Percentiles rank a stretch among this genome's conserved stretches.
These are phyloP conservation scores for Synergus itoensis DNA, from an alignment of 2,888 invertebrate genomes.

Conservation along the genomic window DNA sequence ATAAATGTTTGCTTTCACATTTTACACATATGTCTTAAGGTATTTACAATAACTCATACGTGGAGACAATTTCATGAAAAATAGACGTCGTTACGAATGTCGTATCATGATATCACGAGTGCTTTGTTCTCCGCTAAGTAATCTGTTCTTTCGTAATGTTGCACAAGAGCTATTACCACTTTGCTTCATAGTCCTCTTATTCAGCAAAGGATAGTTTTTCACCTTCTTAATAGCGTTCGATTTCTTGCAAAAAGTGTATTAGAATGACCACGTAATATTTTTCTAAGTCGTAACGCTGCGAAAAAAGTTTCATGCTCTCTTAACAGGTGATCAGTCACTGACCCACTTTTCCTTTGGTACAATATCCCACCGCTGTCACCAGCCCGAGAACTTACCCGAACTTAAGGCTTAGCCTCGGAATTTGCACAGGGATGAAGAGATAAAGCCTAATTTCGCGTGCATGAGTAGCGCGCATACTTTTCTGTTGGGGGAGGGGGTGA, in stretches of 20 bases:
- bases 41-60: constrained; percentile 5
- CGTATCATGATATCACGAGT: background rate
- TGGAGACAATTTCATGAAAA: background rate
- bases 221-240: background rate
- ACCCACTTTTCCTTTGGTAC: no score
- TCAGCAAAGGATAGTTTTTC: constrained; percentile 1
- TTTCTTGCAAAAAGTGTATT: background rate
- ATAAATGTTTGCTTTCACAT: background rate
- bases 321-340: background rate
- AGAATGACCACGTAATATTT: background rate
- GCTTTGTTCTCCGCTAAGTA: constrained; percentile 1
- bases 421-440: background rate
- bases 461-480: background rate
- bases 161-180: constrained; percentile 4
- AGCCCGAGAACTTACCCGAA: background rate
- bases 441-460: background rate
- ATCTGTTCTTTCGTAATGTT: background rate
- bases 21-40: background rate
- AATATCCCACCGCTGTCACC: no score
- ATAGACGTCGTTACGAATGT: background rate
- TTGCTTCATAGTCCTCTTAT: background rate
- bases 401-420: background rate
- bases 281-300: background rate
- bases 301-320: constrained; percentile 10
- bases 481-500: constrained; percentile 10